Base-by-base conservation (phyloP, 2,113 vertebrate species). In the Triplophysa tibetana region DNA sequence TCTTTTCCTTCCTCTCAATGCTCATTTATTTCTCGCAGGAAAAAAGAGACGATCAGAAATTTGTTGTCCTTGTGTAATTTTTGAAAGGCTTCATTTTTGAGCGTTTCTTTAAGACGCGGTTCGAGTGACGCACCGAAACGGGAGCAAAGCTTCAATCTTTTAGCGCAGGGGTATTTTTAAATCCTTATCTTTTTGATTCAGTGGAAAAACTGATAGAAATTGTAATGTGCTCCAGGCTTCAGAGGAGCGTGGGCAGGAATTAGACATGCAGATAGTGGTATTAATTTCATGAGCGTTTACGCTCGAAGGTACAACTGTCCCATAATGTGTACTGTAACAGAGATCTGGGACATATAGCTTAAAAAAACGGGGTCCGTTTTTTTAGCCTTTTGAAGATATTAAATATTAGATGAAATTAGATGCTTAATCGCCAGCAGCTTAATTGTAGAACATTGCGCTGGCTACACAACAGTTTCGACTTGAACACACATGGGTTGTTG, bases 1-100 rank as follows among this genome's bases (percentile, higher is more conserved):
- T 73, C 1, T 60, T 65, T 24, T 73, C 58, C 70, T 68, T 58
- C 62, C 33, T 72, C 76, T 68, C 63, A 45, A 66, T 45, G 73
- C 75, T 80, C 72, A 3, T 65, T 85, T 79, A 69, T 69, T 29
- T 29, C 61, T 61, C 11, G 43, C 29, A 63, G 45, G 54, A 23
- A 58, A 45, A 61, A 83, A 29, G 45, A 19, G 77, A 78, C 43
- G 81, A 80, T 76, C 67, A 41, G 41, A 84, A 79, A 84, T 86
- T 61, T 72, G 84, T 52, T 72, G 38, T 78, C 70, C 64, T 76
- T 84, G 80, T 83, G 38, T 21, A 50, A 1, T 48, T 66, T 72
- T 79, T 77, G 74, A 68, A 81, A 76, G 70, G 77, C 45, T 10
- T 9, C 13, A 45, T 52, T 79, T 69, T 78, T 41, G 29, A 13